Evolutionary conservation across 1,140 invertebrate species (phyloP), one percentile per base, ranked within the genome.

Genomic region (Hylaeus volcanicus): DNA sequence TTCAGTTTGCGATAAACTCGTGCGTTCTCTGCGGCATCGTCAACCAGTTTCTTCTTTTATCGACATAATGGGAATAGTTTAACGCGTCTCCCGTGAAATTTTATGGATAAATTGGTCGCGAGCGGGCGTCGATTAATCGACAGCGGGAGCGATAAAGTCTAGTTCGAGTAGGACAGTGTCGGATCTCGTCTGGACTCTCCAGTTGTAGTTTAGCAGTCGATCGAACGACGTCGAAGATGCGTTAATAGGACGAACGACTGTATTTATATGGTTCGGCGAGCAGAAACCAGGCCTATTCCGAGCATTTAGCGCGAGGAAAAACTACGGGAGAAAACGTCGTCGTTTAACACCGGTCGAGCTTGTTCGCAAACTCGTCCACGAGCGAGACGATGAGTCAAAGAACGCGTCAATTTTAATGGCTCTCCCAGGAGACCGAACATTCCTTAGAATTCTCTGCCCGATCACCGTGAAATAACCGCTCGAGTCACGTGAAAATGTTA

Each of bases 401-500:
- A n/a, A 26, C 39, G 61, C 11, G 69, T 55, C 39, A 53, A 70
- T 68, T 84, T 84, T 79, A 84, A 84, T 71, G 65, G 65, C 64
- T 37, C 43, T 26, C 55, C 63, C 56, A 74, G 81, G 69, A 81
- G 60, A 61, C 45, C 71, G 12, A 70, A 74, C 70, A 37, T 11
- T 68, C 48, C 60, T 1, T 26, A 68, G 74, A 81, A 81, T 81
- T 74, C 63, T 69, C 55, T 70, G 61, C 37, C 71, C 79, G 71
- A 79, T 79, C 83, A 86, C 56, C 75, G 84, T 86, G 84, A 85
- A 83, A 86, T 82, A 74, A 79, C 69, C 79, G 84, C 72, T 43
- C 61, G 77, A 69, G 37, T 64, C 81, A 58, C 79, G 74, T 77
- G 71, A 45, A 73, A 39, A 53, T 68, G 55, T 61, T 61, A 86